Conservation (phyloP, 2,888 invertebrate genomes). For the Dasysyrphus tricinctus region DNA sequence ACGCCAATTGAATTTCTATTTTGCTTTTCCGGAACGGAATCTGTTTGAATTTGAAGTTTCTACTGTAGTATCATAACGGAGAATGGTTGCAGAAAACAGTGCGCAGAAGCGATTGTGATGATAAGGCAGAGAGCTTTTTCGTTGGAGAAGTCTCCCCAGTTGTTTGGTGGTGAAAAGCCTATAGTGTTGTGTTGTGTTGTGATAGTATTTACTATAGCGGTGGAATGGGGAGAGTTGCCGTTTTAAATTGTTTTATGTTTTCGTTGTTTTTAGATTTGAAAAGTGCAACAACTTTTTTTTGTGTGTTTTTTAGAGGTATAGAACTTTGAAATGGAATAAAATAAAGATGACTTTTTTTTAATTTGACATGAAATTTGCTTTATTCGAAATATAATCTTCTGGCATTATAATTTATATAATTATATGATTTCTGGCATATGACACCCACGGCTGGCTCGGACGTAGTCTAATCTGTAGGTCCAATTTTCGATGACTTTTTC, state of each 20-base stretch:
- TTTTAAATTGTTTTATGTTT: background rate
- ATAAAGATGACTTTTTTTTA: too few species aligned
- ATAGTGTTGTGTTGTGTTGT: too few species aligned
- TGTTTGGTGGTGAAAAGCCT: constrained; percentile 54
- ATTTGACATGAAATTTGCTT: too few species aligned
- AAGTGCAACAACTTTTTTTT: background rate
- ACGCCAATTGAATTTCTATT: constrained; percentile 33
- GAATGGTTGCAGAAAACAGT: constrained; percentile 54
- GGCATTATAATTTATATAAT: too few species aligned
- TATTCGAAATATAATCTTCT: too few species aligned
- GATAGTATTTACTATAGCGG: background rate
- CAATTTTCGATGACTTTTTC: too few species aligned
- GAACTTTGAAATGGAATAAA: too few species aligned
- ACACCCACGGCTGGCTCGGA: too few species aligned
- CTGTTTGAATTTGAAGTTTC: constrained; percentile 21
- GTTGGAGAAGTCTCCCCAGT: constrained; percentile 3
- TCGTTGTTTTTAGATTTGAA: background rate
- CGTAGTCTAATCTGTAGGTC: too few species aligned
- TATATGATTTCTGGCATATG: too few species aligned
- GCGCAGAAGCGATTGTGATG: constrained; percentile 60
- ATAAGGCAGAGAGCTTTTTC: constrained; percentile 55
- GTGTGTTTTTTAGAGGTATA: too few species aligned
- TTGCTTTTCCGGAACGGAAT: constrained; percentile 4
- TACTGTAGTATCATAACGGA: constrained; percentile 41
- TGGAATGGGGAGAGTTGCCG: background rate